Conservation (phyloP, 1,140 invertebrate species). For the Yoshiicerus persimilis region DNA sequence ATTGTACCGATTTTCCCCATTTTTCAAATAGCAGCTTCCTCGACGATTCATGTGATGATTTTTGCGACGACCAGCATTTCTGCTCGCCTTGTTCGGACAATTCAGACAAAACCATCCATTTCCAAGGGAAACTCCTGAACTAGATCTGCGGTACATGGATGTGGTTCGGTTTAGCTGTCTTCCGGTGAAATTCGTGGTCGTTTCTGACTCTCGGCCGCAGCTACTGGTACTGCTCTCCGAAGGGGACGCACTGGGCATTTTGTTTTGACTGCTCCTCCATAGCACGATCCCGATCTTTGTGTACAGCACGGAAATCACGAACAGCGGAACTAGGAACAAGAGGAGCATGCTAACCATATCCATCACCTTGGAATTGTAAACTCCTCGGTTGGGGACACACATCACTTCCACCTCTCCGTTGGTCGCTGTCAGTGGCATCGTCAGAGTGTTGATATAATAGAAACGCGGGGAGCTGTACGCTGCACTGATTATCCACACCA, state of each 20-base stretch:
- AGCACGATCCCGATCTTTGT: slow-evolving; percentile 71
- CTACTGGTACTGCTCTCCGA: slow-evolving; percentile 40
- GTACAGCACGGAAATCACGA: slow-evolving; percentile 72
- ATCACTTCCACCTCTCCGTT: slow-evolving; percentile 67
- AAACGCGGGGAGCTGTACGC: slow-evolving; percentile 75
- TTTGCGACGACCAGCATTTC: background rate
- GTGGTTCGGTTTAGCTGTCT: background rate
- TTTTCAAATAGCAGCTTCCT: background rate
- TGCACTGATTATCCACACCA: slow-evolving; percentile 74
- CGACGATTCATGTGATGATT: background rate
- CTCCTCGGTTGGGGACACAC: slow-evolving; percentile 69
- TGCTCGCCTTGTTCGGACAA: background rate
- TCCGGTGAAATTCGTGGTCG: background rate
- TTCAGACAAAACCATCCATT: background rate
- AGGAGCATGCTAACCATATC: slow-evolving; percentile 75
- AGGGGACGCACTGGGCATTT: slow-evolving; percentile 46
- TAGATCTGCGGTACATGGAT: background rate
- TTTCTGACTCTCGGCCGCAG: background rate
- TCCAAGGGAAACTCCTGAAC: background rate
- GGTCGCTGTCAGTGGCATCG: slow-evolving; percentile 56
- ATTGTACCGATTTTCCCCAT: background rate
- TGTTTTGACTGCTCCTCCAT: slow-evolving; percentile 67
- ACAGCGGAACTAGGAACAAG: slow-evolving; percentile 71
- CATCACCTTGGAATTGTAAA: slow-evolving; percentile 72
- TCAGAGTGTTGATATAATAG: slow-evolving; percentile 70